Base-by-base conservation (phyloP, 2,797 vertebrate genomes). In the Chrysocyon brachyurus region DNA sequence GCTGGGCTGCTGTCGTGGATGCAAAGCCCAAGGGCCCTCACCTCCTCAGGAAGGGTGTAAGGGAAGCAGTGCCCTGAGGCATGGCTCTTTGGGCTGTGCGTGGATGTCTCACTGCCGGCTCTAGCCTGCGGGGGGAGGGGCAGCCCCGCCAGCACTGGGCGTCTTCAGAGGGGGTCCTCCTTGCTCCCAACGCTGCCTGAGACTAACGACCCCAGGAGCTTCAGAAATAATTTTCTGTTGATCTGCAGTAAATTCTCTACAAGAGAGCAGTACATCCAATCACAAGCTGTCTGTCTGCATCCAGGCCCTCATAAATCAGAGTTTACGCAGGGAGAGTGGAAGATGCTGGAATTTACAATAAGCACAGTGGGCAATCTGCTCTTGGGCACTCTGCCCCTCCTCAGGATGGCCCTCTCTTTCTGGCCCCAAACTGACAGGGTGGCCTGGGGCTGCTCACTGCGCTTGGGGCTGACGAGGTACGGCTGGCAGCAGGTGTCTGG, bases 281-380 rank as follows among this genome's bases (percentile, higher is more conserved):
- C 98, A 98, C 98, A 97, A 98, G 99, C 99, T 99, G 99, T 99
- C 99, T 98, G 96, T 98, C 99, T 90, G 94, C 98, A 99, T 99
- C 98, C 99, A 98, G 97, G 98, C 97, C 98, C 99, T 99, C 99
- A 99, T 99, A 99, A 99, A 99, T 99, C 99, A 99, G 98, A 97
- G 95, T 98, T 98, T 98, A 96, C 97, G 3, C 93, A 97, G 98
- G 98, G 97, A 98, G 98, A 26, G 91, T 89, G 97, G 97, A 97
- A 98, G 98, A 98, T 63, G 97, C 98, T 81, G 98, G 98, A 96
- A 98, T 98, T 98, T 96, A 96, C 98, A 98, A 93, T 75, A 96
- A 97, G 94, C 57, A 78, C 52, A 6, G 19, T 70, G 70, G 81
- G 46, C 92, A 89, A 83, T 88, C 90, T 77, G 68, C 77, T 95